A percentile compares a stretch with the other conserved stretches of the same genome.
These are phyloP conservation scores for Drosophila hamatofila DNA, from an alignment of 2,888 invertebrate genomes.

Conservation along the genomic window DNA sequence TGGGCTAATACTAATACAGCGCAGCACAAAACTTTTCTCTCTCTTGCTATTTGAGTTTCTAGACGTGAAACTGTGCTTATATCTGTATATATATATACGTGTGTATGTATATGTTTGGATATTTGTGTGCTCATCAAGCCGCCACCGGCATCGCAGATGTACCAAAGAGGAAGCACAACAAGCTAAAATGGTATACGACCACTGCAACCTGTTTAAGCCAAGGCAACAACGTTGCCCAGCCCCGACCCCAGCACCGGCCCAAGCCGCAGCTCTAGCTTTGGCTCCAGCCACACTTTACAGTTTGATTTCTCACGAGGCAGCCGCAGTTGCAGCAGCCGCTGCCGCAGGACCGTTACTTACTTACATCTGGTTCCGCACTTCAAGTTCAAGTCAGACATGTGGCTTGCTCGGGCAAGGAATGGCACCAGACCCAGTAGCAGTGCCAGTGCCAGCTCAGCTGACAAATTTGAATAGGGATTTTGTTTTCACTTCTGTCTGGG, in stretches of 20 bases:
- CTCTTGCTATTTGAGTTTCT: slow-evolving; percentile 40
- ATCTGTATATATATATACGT: not conserved
- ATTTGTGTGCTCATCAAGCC: slow-evolving; percentile 54
- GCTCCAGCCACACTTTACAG: slow-evolving; percentile 71
- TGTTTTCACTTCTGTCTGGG: slow-evolving; percentile 75
- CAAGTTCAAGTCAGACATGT: slow-evolving; percentile 73
- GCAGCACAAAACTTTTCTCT: slow-evolving; percentile 17
- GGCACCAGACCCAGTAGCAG: slow-evolving; percentile 25
- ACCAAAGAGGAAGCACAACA: slow-evolving; percentile 62
- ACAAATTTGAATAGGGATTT: slow-evolving; percentile 78
- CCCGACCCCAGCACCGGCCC: slow-evolving; percentile 11
- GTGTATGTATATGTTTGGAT: slow-evolving; percentile 12
- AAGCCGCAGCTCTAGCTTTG: slow-evolving; percentile 31
- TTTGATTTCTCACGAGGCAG: slow-evolving; percentile 79
- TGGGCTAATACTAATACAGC: slow-evolving; percentile 68
- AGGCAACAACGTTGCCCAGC: slow-evolving; percentile 33
- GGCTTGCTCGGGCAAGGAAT: slow-evolving; percentile 36
- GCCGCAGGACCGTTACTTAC: slow-evolving; percentile 78
- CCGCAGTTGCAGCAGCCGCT: slow-evolving; percentile 30
- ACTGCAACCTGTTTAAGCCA: slow-evolving; percentile 74
- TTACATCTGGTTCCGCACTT: slow-evolving; percentile 79
- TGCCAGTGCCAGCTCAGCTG: slow-evolving; percentile 41
- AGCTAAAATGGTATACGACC: slow-evolving; percentile 78
- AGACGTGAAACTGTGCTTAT: slow-evolving; percentile 21
- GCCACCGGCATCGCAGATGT: slow-evolving; percentile 60